Conservation (phyloP, 2,113 vertebrate genomes). For the Anoura caudifer region DNA sequence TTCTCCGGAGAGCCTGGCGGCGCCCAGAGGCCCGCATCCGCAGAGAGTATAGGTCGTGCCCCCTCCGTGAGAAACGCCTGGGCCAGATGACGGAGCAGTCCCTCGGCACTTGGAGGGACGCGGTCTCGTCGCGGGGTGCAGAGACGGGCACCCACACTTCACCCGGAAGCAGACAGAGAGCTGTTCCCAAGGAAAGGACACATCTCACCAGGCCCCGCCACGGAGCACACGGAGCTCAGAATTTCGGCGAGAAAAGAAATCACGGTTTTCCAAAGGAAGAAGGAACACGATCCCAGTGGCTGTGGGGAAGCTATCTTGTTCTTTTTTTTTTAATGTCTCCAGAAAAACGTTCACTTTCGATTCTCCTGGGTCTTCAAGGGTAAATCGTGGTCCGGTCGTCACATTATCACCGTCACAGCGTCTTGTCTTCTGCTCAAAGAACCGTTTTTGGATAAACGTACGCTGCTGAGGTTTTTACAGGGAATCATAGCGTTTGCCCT, state of each 20-base stretch:
- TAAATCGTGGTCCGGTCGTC: not conserved
- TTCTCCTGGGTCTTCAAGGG: not conserved
- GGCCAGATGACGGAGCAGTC: not conserved
- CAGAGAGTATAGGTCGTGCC: not conserved
- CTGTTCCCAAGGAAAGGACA: not conserved
- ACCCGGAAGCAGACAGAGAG: not conserved
- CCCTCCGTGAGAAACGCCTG: too few relatives aligned
- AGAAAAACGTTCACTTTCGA: not conserved
- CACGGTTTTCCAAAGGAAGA: not conserved
- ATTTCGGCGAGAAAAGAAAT: not conserved
- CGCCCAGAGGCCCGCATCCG: not conserved
- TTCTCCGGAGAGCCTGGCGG: not conserved
- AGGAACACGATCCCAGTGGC: not conserved
- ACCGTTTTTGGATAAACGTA: not conserved
- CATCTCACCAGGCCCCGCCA: not conserved
- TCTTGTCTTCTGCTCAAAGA: not conserved
- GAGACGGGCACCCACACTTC: constrained; percentile 15
- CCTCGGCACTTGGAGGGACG: not conserved
- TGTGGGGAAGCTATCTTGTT: not conserved
- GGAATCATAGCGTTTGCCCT: not conserved
- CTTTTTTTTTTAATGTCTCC: not conserved
- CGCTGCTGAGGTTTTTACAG: not conserved
- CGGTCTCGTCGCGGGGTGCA: not conserved
- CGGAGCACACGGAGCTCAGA: not conserved
- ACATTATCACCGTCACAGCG: not conserved